phyloP scores from a whole-genome alignment of 2,113 vertebrate genomes.

The Riparia riparia region DNA sequence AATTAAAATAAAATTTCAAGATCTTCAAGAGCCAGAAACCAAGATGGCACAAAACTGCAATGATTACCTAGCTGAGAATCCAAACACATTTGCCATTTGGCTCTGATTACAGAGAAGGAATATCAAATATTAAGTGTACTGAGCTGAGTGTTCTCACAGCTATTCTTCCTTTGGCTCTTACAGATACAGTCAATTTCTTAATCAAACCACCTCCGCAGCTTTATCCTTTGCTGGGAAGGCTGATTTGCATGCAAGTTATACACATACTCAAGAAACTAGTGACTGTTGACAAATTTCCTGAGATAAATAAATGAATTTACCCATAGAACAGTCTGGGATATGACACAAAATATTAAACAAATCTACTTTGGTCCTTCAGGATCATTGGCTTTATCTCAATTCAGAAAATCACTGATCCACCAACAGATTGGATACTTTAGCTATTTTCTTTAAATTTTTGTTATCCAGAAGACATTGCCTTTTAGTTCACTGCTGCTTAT shows the following conservation, averaged over 20 bases:
- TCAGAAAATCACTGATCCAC: neutral
- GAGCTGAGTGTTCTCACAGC: neutral
- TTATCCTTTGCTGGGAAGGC: neutral
- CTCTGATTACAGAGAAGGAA: neutral
- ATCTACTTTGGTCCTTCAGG: neutral
- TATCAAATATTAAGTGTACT: neutral
- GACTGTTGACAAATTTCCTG: neutral
- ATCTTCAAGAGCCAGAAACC: neutral
- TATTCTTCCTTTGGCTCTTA: neutral
- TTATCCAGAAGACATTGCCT: neutral
- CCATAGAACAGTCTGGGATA: neutral
- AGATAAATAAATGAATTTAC: neutral
- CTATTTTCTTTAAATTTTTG: neutral
- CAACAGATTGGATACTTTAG: neutral
- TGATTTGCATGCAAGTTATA: neutral
- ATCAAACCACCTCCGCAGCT: neutral
- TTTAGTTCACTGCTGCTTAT: neutral
- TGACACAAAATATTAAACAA: neutral
- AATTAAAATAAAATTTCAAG: conserved; percentile 22
- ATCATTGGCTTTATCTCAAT: neutral
- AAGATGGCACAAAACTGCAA: neutral
- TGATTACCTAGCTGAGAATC: neutral
- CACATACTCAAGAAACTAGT: neutral
- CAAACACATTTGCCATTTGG: conserved; percentile 4
- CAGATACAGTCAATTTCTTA: neutral